Percentiles rank a stretch among this genome's conserved stretches.
phyloP scores from a whole-genome alignment of 2,797 vertebrate genomes.

The Syndactyla subalaris region DNA sequence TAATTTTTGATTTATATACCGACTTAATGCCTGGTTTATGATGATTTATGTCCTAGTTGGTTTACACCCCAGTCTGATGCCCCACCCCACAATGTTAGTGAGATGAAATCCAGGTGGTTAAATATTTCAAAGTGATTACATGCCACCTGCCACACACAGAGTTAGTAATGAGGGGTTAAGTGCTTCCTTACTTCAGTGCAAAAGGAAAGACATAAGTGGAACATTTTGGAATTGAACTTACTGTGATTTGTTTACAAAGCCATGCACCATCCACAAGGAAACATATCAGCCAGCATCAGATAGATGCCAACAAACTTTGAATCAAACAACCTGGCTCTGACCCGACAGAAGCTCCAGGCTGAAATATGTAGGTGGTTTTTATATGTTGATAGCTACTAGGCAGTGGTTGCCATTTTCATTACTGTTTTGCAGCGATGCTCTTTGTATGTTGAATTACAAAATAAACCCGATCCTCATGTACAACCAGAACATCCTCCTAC shows the following conservation, averaged over 20 bases:
- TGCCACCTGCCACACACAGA: not conserved
- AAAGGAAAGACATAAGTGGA: not conserved
- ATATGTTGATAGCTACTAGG: not conserved
- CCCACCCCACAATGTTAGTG: not conserved
- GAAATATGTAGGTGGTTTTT: not conserved
- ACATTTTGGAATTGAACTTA: conserved; percentile 5
- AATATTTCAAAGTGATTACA: conserved; percentile 50
- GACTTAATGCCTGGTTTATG: conserved; percentile 50
- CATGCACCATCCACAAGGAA: not conserved
- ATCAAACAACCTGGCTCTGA: not conserved
- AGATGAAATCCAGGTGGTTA: conserved; percentile 23
- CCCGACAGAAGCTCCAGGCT: not conserved
- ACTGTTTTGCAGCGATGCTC: not conserved
- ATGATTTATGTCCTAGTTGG: conserved; percentile 45
- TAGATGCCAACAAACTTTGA: not conserved
- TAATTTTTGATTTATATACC: conserved; percentile 63
- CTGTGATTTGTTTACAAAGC: not conserved
- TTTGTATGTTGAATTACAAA: not conserved
- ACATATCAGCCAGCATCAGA: not conserved
- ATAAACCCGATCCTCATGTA: not conserved
- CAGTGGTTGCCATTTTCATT: conserved; percentile 1
- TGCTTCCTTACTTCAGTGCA: conserved; percentile 1
- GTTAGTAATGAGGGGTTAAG: conserved; percentile 2
- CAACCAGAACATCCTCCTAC: not conserved
- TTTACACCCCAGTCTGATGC: not conserved